Percentiles rank a stretch among this genome's conserved stretches.
These are phyloP conservation scores for Decapterus maruadsi DNA, from an alignment of 2,797 vertebrate species.

Conservation along the genomic window DNA sequence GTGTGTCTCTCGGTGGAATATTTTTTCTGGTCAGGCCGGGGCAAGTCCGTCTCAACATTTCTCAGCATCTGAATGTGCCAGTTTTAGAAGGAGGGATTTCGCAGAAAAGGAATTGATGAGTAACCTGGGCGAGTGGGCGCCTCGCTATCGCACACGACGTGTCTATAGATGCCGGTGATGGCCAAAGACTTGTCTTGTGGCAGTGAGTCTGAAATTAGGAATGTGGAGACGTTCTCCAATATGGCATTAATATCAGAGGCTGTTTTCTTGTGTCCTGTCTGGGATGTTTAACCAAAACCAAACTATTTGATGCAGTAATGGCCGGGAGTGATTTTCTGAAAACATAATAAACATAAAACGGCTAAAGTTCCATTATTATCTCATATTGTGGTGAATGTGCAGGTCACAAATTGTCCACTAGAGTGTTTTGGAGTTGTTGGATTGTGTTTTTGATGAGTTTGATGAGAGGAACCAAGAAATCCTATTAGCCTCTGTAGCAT, in stretches of 20 bases:
- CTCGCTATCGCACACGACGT: background rate
- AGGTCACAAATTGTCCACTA: too few species aligned
- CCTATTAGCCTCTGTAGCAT: too few species aligned
- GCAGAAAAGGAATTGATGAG: conserved; percentile 51
- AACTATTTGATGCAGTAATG: too few species aligned
- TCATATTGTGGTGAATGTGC: too few species aligned
- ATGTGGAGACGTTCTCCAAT: background rate
- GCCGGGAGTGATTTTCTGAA: too few species aligned
- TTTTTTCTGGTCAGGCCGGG: conserved; percentile 43
- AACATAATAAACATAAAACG: too few species aligned
- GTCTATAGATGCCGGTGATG: conserved; percentile 42
- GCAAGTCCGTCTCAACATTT: conserved; percentile 14
- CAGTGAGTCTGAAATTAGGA: conserved; percentile 43
- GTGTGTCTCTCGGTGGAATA: background rate
- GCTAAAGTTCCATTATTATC: too few species aligned
- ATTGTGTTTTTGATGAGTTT: too few species aligned
- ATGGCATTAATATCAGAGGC: background rate
- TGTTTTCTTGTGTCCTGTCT: background rate
- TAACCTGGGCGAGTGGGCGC: conserved; percentile 35
- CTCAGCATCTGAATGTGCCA: background rate
- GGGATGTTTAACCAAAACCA: background rate
- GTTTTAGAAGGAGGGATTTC: background rate
- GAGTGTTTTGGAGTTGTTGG: too few species aligned
- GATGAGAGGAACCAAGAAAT: too few species aligned
- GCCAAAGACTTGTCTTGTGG: conserved; percentile 20